Evolutionary conservation across 2,113 vertebrate species (phyloP).

Genomic region (Ptyas mucosa): DNA sequence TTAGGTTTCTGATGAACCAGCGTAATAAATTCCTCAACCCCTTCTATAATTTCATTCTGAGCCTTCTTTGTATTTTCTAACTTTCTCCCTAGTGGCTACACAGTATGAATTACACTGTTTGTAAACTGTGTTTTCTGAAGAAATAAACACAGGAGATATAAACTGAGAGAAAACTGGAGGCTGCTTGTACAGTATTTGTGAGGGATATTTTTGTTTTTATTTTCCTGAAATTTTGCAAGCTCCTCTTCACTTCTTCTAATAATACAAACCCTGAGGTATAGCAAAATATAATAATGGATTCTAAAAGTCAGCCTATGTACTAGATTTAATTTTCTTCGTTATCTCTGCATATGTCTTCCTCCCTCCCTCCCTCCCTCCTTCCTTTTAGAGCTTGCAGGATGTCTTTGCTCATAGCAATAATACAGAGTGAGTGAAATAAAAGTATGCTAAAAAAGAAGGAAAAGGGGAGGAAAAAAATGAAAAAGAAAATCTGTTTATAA

Average conservation of each 20-base stretch:
- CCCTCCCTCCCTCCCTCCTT: neutral
- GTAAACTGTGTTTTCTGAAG: neutral
- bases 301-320: neutral
- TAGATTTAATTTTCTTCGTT: neutral
- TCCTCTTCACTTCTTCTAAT: neutral
- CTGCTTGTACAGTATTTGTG: neutral
- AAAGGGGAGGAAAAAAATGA: neutral
- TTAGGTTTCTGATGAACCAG: neutral
- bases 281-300: neutral
- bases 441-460: neutral
- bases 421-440: neutral
- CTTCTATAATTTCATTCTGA: neutral
- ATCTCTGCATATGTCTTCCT: neutral
- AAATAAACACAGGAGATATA: neutral
- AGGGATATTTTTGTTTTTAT: neutral
- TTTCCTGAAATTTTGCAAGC: slow-evolving; percentile 1
- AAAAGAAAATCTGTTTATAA: neutral
- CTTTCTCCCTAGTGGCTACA: neutral
- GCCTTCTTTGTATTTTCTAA: neutral
- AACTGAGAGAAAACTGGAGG: neutral
- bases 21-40: neutral
- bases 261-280: neutral
- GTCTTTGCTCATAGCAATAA: neutral
- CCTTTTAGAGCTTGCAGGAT: neutral
- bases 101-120: neutral